A percentile compares a stretch with the other conserved stretches of the same genome.
These are phyloP conservation scores for Hesperophylax magnus DNA, from an alignment of 1,140 invertebrate species.

Conservation along the genomic window DNA sequence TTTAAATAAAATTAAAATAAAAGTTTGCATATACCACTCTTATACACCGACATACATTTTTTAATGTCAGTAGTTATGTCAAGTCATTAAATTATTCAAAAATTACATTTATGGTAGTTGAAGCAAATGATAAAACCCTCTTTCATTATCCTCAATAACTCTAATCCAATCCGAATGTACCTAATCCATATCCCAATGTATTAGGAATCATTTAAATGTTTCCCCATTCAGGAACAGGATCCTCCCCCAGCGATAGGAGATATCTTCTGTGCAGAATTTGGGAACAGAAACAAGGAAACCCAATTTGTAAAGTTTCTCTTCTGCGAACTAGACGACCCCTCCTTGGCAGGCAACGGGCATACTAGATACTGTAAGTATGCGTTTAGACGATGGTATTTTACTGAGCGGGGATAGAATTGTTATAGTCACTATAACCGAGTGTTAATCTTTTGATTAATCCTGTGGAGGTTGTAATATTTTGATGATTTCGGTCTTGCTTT, in stretches of 20 bases:
- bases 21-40: too few species aligned
- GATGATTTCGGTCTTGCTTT: too few species aligned
- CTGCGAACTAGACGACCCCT: constrained; percentile 17
- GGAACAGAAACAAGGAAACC: constrained; percentile 56
- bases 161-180: too few species aligned
- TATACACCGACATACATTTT: too few species aligned
- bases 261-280: constrained; percentile 45
- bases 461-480: too few species aligned
- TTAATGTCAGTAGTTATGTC: too few species aligned
- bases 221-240: background rate
- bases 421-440: background rate
- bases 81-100: too few species aligned
- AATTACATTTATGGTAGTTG: too few species aligned
- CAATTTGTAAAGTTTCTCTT: constrained; percentile 57
- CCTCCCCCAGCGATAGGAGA: background rate
- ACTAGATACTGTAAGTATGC: background rate
- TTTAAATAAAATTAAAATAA: too few species aligned
- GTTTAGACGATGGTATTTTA: background rate
- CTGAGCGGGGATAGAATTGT: background rate
- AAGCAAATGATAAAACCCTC: too few species aligned
- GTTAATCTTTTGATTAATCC: background rate
- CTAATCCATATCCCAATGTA: background rate
- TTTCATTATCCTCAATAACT: too few species aligned
- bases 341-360: background rate
- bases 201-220: constrained; percentile 1